These are phyloP conservation scores for Sminthurinus aureus DNA, from an alignment of 2,888 invertebrate species.

Conservation along the genomic window DNA sequence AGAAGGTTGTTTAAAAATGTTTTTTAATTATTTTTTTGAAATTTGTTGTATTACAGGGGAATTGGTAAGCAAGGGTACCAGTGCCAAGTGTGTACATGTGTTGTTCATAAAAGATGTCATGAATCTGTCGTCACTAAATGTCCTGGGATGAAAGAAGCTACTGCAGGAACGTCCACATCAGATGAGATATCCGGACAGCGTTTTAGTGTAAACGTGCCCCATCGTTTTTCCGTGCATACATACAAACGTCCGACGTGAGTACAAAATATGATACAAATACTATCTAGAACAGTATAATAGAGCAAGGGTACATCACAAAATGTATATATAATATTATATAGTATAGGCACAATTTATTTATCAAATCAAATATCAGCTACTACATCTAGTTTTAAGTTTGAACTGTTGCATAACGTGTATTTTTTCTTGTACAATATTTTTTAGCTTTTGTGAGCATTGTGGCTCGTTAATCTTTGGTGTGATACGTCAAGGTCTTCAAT, in stretches of 20 bases:
- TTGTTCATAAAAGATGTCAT: conserved; percentile 99
- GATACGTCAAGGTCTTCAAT: conserved; percentile 94
- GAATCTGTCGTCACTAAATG: conserved; percentile 97
- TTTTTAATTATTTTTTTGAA: conserved; percentile 6
- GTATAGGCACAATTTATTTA: no score
- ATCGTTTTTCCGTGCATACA: conserved; percentile 93
- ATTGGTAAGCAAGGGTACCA: conserved; percentile 97
- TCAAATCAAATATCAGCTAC: no score
- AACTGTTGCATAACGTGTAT: no score
- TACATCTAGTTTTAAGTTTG: no score
- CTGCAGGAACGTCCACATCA: conserved; percentile 57
- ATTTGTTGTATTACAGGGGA: conserved; percentile 75
- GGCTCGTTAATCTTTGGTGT: conserved; percentile 96
- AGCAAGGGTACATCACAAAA: no score
- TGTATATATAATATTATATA: no score
- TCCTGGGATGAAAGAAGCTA: conserved; percentile 88
- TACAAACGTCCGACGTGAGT: conserved; percentile 88
- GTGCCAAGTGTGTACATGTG: conserved; percentile 99
- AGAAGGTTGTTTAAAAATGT: conserved; percentile 9
- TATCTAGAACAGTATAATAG: no score
- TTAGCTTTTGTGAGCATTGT: conserved; percentile 95
- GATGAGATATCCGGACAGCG: conserved; percentile 72
- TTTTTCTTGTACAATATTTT: background rate
- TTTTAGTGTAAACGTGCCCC: conserved; percentile 98
- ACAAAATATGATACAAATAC: background rate